Evolutionary conservation across 2,113 vertebrate genomes (phyloP).

Genomic region (Terrapene triunguis): DNA sequence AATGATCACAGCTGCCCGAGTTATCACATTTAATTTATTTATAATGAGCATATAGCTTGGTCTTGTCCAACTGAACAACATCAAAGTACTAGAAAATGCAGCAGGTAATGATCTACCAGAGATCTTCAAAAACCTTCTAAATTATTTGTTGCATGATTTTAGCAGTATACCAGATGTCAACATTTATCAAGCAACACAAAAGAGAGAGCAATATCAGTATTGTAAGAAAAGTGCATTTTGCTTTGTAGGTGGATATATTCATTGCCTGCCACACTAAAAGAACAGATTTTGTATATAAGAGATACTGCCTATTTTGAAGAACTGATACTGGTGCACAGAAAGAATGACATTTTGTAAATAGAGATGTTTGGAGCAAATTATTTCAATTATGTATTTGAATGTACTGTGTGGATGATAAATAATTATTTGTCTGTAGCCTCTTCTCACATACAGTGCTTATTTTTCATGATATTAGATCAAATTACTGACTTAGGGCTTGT

Average conservation of each 20-base stretch:
- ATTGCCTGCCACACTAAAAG: not conserved
- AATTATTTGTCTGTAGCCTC: not conserved
- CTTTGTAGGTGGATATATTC: not conserved
- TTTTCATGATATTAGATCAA: not conserved
- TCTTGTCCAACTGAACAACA: not conserved
- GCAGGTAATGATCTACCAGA: not conserved
- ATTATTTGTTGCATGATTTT: not conserved
- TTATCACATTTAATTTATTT: too few relatives aligned
- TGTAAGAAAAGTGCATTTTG: not conserved
- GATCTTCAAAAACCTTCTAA: not conserved
- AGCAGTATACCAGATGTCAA: not conserved
- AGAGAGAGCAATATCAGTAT: not conserved
- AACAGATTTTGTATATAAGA: not conserved
- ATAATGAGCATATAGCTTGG: not conserved
- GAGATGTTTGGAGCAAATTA: not conserved
- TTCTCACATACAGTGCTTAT: not conserved
- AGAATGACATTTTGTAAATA: not conserved
- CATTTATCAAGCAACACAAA: not conserved
- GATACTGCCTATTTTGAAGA: not conserved
- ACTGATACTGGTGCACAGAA: not conserved
- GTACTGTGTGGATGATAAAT: not conserved
- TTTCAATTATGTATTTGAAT: not conserved
- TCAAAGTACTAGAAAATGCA: not conserved
- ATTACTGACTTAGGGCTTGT: not conserved
- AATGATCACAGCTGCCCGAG: not conserved